Base-by-base conservation (phyloP, 2,113 vertebrate genomes). In the Campylomormyrus numenius region DNA sequence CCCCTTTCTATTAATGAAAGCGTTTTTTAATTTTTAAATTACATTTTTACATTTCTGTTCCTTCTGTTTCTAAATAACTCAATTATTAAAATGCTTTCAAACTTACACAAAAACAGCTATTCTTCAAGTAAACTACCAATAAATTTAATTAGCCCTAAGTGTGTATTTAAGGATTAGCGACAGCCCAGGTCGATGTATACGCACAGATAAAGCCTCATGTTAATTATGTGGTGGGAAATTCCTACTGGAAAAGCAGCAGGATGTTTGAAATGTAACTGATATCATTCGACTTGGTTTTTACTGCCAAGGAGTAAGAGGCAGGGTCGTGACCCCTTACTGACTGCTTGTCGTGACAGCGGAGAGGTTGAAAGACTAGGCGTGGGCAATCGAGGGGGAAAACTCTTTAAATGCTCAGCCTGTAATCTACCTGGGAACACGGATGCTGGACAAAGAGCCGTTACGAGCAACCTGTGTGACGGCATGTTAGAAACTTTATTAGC, bases 221-320 rank as follows among this genome's bases (percentile, higher is more conserved):
- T 53, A 83, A 84, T 53, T 92, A 88, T 84, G 92, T 94, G 92
- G 93, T 94, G 94, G 93, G 94, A 94, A 94, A 91, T 89, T 91
- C 42, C 21, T 53, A 50, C 9, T 56, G 50, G 77, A 6, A 42
- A 24, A 92, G 93, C 91, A 92, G 93, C 91, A 91, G 92, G 42
- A 90, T 49, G 92, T 91, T 92, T 92, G 89, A 93, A 86, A 91
- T 90, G 93, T 91, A 94, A 94, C 90, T 27, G 91, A 94, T 94
- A 94, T 91, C 89, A 5, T 19, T 56, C 10, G 6, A 15, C 66
- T 80, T 80, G 48, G 19, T n/a, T 45, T 66, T 70, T 66, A 48
- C 56, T 46, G 58, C 21, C 62, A 70, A 17, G 45, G 39, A 58
- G 19, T 13, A 5, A 48, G 58, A 88, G 42, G 52, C 17, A 3